A percentile compares a stretch with the other conserved stretches of the same genome.
Evolutionary conservation across 2,888 invertebrate genomes (phyloP).

Genomic region (Brachypalpus laphriformis): DNA sequence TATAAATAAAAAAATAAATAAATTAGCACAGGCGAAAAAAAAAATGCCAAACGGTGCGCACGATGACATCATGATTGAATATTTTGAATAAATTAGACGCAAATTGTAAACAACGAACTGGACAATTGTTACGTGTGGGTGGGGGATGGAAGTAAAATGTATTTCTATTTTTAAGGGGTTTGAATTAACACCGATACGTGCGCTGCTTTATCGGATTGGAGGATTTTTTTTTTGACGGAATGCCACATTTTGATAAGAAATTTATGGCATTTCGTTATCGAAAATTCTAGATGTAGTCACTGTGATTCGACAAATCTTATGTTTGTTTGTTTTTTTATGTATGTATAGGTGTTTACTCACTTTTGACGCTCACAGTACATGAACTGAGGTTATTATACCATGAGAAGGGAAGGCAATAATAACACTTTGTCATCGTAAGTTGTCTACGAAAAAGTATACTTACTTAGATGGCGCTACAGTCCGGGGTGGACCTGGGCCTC

Average conservation of each 20-base stretch:
- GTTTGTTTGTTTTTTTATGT: too few relatives aligned
- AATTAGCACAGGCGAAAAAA: constrained; percentile 13
- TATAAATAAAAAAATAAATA: neutral
- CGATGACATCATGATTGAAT: constrained; percentile 61
- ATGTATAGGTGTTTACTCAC: too few relatives aligned
- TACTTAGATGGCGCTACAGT: too few relatives aligned
- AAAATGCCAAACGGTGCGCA: constrained; percentile 47
- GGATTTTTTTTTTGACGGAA: neutral
- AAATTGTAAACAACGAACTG: constrained; percentile 14
- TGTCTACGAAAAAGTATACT: too few relatives aligned
- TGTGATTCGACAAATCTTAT: too few relatives aligned
- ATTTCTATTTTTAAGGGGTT: neutral
- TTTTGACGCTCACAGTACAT: too few relatives aligned
- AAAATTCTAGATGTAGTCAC: too few relatives aligned
- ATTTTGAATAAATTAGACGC: constrained; percentile 57
- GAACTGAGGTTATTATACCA: too few relatives aligned
- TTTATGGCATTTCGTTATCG: neutral
- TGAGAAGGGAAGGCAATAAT: too few relatives aligned
- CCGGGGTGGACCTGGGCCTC: too few relatives aligned
- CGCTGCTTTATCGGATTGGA: neutral
- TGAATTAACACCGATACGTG: neutral
- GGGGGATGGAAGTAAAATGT: neutral
- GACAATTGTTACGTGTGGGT: constrained; percentile 5
- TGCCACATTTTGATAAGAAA: neutral
- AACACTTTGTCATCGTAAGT: too few relatives aligned